A percentile compares a stretch with the other conserved stretches of the same genome.
phyloP scores from a whole-genome alignment of 2,888 invertebrate species.

The Chrysina gloriosa region DNA sequence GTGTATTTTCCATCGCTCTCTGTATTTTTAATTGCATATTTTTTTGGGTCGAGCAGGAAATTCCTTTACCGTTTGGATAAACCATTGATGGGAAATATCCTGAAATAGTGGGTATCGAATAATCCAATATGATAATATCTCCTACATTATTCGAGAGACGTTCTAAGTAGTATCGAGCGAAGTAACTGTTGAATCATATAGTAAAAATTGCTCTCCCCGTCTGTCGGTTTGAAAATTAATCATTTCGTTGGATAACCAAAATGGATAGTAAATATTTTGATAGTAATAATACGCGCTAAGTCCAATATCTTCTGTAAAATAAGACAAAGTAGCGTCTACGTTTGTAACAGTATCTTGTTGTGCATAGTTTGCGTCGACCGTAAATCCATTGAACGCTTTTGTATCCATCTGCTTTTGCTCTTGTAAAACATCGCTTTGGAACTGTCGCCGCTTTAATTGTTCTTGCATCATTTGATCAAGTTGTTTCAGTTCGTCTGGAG shows the following conservation, averaged over 20 bases:
- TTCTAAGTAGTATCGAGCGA: constrained; percentile 80
- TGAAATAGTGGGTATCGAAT: constrained; percentile 67
- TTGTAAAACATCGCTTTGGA: not conserved
- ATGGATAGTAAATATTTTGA: constrained; percentile 72
- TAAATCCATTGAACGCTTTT: constrained; percentile 47
- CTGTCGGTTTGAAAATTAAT: constrained; percentile 68
- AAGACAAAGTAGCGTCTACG: constrained; percentile 70
- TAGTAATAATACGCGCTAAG: constrained; percentile 74
- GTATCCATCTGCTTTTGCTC: constrained; percentile 29
- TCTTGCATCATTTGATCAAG: not conserved
- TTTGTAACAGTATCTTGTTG: constrained; percentile 68
- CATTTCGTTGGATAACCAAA: constrained; percentile 71
- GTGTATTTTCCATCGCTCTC: constrained; percentile 48
- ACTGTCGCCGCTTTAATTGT: not conserved
- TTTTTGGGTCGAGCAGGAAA: constrained; percentile 72
- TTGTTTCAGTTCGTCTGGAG: not conserved
- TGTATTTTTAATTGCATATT: constrained; percentile 60
- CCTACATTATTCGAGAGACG: constrained; percentile 77
- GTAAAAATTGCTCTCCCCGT: constrained; percentile 75
- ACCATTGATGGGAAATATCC: constrained; percentile 75
- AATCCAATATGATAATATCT: constrained; percentile 72
- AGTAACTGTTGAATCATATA: constrained; percentile 76
- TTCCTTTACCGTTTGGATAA: constrained; percentile 71
- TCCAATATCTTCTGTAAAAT: constrained; percentile 76
- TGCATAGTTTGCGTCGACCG: constrained; percentile 74